Evolutionary conservation across 2,797 vertebrate genomes (phyloP).

Genomic region (Scolopax rusticola): DNA sequence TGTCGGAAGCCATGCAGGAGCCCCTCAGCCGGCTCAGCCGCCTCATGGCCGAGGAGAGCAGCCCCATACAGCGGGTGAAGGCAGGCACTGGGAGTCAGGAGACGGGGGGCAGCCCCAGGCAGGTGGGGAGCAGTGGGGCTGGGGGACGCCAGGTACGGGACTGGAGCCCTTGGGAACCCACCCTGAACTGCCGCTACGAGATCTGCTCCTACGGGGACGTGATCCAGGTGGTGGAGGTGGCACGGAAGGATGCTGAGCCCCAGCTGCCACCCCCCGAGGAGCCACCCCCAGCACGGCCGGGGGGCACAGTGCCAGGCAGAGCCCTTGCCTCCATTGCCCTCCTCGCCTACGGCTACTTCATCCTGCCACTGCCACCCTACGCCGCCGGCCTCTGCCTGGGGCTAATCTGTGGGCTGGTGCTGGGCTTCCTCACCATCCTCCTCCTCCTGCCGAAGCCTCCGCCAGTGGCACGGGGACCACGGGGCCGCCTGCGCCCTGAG

Average conservation of each 20-base stretch:
- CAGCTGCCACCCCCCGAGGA: neutral
- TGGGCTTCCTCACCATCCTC: conserved; percentile 85
- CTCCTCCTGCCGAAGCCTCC: conserved; percentile 74
- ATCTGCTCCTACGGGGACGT: conserved; percentile 79
- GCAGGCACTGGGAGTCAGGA: conserved; percentile 42
- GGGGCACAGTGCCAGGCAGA: conserved; percentile 77
- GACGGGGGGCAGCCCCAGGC: conserved; percentile 45
- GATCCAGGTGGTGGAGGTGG: conserved; percentile 81
- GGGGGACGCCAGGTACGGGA: neutral
- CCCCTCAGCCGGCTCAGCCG: conserved; percentile 89
- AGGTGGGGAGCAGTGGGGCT: neutral
- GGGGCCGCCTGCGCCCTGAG: conserved; percentile 7
- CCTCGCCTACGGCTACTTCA: conserved; percentile 86
- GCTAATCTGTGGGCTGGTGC: conserved; percentile 83
- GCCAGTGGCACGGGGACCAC: neutral
- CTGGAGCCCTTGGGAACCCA: conserved; percentile 55
- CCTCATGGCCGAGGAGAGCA: conserved; percentile 87
- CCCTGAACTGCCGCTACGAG: conserved; percentile 75
- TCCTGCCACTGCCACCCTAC: conserved; percentile 87
- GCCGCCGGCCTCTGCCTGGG: conserved; percentile 87
- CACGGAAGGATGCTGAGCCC: neutral
- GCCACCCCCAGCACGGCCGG: neutral
- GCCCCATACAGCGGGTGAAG: conserved; percentile 73
- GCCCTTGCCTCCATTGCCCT: conserved; percentile 80
- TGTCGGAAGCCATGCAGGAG: conserved; percentile 90